phyloP scores from a whole-genome alignment of 35 echinoderm and acorn worm genomes.

The Apostichopus parvimensis region DNA sequence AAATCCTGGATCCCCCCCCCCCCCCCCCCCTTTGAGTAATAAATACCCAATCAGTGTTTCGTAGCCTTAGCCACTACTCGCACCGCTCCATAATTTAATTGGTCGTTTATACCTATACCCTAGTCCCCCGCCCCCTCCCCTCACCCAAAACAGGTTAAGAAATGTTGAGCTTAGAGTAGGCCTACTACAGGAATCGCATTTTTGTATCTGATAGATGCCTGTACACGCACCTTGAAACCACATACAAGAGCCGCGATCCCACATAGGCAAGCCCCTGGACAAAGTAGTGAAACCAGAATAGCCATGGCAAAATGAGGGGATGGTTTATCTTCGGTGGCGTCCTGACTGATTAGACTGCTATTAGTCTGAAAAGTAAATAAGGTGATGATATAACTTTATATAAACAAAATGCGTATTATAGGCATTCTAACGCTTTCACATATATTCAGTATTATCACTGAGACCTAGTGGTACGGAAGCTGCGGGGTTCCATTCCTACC shows the following conservation, averaged over 20 bases:
- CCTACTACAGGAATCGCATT: too few species aligned
- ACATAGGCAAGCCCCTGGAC: background rate
- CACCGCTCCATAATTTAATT: too few species aligned
- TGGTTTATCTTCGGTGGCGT: constrained; percentile 2
- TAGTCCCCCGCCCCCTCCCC: too few species aligned
- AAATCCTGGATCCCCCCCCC: too few species aligned
- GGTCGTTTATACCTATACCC: too few species aligned
- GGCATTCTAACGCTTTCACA: background rate
- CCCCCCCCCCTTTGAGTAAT: too few species aligned
- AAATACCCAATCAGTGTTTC: too few species aligned
- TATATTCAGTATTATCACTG: background rate
- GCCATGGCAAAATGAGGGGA: background rate
- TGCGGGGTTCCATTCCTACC: background rate
- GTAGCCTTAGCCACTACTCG: too few species aligned
- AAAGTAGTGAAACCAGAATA: constrained; percentile 3
- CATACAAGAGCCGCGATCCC: background rate
- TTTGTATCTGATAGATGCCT: background rate
- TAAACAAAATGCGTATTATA: background rate
- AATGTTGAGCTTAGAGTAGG: too few species aligned
- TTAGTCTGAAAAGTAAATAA: background rate
- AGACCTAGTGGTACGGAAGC: background rate
- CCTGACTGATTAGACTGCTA: constrained; percentile 1
- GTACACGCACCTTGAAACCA: background rate
- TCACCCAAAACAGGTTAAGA: too few species aligned
- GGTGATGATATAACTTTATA: background rate